Evolutionary conservation across 64 coral and sea anemone species (phyloP).

Genomic region (Stichodactyla mertensii): DNA sequence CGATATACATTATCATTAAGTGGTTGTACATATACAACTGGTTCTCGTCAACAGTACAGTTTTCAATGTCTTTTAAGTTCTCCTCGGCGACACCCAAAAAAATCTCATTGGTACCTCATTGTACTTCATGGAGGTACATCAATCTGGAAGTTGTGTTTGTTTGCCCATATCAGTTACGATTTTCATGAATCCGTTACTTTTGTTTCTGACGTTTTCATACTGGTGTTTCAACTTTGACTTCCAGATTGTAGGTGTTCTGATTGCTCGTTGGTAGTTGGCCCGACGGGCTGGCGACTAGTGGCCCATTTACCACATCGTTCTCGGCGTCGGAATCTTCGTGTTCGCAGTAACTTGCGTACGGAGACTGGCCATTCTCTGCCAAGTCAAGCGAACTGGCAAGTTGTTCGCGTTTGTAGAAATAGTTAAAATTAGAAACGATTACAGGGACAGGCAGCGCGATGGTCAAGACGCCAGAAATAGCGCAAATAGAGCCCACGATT

Average conservation of each 20-base stretch:
- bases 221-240: constrained; percentile 74
- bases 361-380: constrained; percentile 57
- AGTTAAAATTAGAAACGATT: constrained; percentile 94
- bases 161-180: not conserved
- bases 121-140: not conserved
- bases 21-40: too few relatives aligned
- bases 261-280: constrained; percentile 35
- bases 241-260: constrained; percentile 39
- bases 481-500: constrained; percentile 82
- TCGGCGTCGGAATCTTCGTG: constrained; percentile 37
- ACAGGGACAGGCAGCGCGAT: constrained; percentile 87
- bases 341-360: constrained; percentile 19
- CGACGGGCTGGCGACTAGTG: constrained; percentile 52
- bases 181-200: not conserved
- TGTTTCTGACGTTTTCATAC: constrained; percentile 28
- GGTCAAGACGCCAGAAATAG: constrained; percentile 81
- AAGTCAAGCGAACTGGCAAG: constrained; percentile 48
- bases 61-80: not conserved
- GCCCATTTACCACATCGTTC: constrained; percentile 53
- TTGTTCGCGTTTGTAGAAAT: constrained; percentile 88
- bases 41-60: too few relatives aligned
- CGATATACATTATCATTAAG: too few relatives aligned
- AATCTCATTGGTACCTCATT: not conserved
- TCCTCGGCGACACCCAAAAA: not conserved
- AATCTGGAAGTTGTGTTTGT: not conserved